Conservation (phyloP, 2,797 vertebrate species). For the Prionace glauca region DNA sequence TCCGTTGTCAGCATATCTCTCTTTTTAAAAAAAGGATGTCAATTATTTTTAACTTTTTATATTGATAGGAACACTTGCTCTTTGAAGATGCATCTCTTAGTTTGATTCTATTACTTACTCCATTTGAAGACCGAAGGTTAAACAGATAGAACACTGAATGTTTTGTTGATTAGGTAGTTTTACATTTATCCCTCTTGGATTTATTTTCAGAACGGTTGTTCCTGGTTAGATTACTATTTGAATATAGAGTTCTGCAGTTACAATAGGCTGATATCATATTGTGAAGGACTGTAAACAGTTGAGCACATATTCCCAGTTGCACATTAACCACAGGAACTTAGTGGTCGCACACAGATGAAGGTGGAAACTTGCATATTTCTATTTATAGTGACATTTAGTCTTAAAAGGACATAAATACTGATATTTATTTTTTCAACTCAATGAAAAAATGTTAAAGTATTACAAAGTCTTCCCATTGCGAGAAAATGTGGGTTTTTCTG, state of each 20-base stretch:
- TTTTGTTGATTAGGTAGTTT: not conserved
- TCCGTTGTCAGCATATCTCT: not conserved
- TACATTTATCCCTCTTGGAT: not conserved
- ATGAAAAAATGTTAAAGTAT: not conserved
- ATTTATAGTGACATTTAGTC: constrained; percentile 19
- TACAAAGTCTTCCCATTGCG: not conserved
- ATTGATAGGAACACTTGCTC: not conserved
- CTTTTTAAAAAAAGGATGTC: not conserved
- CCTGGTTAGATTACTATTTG: not conserved
- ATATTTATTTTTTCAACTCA: not conserved
- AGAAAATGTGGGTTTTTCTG: not conserved
- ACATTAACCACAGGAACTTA: constrained; percentile 34
- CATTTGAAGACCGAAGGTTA: not conserved
- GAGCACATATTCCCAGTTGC: not conserved
- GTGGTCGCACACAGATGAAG: not conserved
- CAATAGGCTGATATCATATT: not conserved
- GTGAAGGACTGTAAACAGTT: not conserved
- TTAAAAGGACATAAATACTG: not conserved
- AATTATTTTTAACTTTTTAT: not conserved
- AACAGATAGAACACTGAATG: not conserved
- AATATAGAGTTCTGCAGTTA: too few species aligned
- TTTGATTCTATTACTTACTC: not conserved
- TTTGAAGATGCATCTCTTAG: not conserved
- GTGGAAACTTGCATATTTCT: not conserved
- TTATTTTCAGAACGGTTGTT: not conserved